Base-by-base conservation (phyloP, 2,888 invertebrate species). In the Volucella zonaria region DNA sequence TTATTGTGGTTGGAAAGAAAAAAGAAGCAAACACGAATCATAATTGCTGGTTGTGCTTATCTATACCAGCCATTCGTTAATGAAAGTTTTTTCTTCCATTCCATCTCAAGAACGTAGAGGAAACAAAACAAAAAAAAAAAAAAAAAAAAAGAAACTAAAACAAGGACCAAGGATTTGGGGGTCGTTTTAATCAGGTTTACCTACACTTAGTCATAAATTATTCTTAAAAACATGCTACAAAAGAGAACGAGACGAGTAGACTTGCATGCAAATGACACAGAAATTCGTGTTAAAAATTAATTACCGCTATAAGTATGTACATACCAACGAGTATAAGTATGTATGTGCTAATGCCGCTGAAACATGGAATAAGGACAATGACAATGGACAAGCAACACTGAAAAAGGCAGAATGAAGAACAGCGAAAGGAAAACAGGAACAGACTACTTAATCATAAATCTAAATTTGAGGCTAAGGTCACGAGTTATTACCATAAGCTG, bases 221-320 rank as follows among this genome's bases (percentile, higher is more conserved):
- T 67, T 58, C 79, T 67, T 47, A 71, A 80, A 71, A 80, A 73
- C 56, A 42, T 59, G 18, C 58, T 73, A 59, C 40, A 43, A 18
- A 18, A 11, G 9, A 23, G 10, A 40, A 3, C 11, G 40, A 62
- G 56, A 52, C 38, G 64, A n/a, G 59, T 68, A 52, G 40, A 52
- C 52, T 49, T 56, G 73, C 85, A 85, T 81, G 85, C 81, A 81
- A 80, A 80, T 66, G 71, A 70, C 70, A 62, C 42, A 85, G 40
- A 64, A 66, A 85, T 61, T 85, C 76, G 64, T 85, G 85, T 76
- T 73, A 56, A 81, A 77, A 85, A 76, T 76, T 77, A 77, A 81
- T 85, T 81, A 85, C 47, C 61, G 38, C 80, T 42, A 62, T 59
- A 38, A 76, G 61, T 8, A 58, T 47, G 18, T 14, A 47, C 42